Evolutionary conservation across 2,797 vertebrate genomes (phyloP).

Genomic region (Coluber constrictor): DNA sequence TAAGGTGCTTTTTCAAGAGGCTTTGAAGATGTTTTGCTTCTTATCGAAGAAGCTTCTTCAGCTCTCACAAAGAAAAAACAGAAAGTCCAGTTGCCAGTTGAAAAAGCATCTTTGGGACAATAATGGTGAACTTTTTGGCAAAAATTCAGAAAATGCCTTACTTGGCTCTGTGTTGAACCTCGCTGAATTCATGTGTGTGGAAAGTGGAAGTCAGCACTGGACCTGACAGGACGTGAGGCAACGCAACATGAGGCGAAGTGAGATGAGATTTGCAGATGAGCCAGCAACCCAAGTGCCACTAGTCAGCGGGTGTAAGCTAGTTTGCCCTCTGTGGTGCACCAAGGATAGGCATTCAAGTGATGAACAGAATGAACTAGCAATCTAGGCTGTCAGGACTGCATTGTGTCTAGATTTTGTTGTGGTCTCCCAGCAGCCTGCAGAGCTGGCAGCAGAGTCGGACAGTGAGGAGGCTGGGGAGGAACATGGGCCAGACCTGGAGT

Average conservation of each 20-base stretch:
- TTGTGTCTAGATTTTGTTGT: neutral
- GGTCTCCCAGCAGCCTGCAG: too few relatives aligned
- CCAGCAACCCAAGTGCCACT: neutral
- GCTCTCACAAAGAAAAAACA: neutral
- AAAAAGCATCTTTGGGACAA: neutral
- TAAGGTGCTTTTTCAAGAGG: too few relatives aligned
- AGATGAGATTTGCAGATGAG: neutral
- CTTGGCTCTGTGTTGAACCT: neutral
- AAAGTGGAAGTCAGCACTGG: neutral
- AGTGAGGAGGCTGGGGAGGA: too few relatives aligned
- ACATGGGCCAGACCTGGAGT: too few relatives aligned
- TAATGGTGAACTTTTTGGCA: neutral
- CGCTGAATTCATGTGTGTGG: neutral
- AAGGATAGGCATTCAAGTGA: neutral
- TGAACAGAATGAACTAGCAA: too few relatives aligned
- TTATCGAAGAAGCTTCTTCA: neutral
- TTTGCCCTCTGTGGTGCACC: neutral
- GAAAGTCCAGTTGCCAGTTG: neutral
- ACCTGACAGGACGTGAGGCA: neutral
- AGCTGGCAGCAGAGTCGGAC: too few relatives aligned
- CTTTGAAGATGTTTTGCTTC: neutral
- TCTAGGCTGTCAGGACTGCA: too few relatives aligned
- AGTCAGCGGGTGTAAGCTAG: neutral
- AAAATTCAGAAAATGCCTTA: neutral
- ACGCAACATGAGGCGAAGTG: neutral